Conservation (phyloP, 2,113 vertebrate species). For the Microcebus murinus region DNA sequence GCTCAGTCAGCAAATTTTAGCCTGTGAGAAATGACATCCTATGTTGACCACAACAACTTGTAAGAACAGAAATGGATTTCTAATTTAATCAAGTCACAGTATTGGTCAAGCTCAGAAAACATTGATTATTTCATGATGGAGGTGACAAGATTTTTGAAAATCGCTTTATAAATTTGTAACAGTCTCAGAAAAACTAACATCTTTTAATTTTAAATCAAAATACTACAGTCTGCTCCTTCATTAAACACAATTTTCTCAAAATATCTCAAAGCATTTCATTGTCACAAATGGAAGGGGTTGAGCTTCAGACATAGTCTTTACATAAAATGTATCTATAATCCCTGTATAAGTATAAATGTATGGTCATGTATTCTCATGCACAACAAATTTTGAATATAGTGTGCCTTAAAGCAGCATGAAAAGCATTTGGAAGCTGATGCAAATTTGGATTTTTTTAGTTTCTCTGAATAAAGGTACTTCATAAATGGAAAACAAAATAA, state of each 20-base stretch:
- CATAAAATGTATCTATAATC: not conserved
- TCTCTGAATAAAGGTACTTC: not conserved
- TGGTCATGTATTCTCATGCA: not conserved
- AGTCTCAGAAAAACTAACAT: conserved; percentile 17
- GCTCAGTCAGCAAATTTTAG: conserved; percentile 37
- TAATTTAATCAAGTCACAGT: conserved; percentile 49
- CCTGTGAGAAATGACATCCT: conserved; percentile 49
- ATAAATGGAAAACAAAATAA: conserved; percentile 3
- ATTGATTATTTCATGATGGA: conserved; percentile 37
- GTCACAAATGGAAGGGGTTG: not conserved
- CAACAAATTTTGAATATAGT: not conserved
- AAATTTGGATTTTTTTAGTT: conserved; percentile 20
- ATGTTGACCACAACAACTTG: conserved; percentile 40
- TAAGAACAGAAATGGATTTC: conserved; percentile 56
- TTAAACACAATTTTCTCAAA: conserved; percentile 33
- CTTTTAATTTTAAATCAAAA: conserved; percentile 59
- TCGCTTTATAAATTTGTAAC: conserved; percentile 33
- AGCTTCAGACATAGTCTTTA: not conserved
- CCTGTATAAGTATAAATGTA: not conserved
- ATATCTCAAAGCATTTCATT: conserved; percentile 2
- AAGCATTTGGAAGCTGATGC: not conserved
- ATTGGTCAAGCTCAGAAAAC: not conserved
- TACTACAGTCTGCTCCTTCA: not conserved
- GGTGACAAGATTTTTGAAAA: conserved; percentile 22
- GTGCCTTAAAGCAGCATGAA: conserved; percentile 29